Base-by-base conservation (phyloP, 2,797 vertebrate species). In the Schizopygopsis pylzovi region DNA sequence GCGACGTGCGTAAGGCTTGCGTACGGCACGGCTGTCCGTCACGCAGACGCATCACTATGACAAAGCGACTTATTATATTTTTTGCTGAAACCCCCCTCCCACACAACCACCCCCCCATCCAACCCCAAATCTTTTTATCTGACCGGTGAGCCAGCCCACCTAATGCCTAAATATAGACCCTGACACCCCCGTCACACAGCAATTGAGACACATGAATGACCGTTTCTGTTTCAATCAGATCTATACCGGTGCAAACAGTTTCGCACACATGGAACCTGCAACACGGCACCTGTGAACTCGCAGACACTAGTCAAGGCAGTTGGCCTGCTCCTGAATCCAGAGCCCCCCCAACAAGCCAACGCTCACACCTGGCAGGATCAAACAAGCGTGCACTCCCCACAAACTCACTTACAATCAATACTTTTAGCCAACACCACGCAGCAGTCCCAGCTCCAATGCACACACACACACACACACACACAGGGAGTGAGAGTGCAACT, bases 331-430 rank as follows among this genome's bases (percentile, higher is more conserved):
- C 87, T 63, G 82, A 70, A 63, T 78, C 87, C 79, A 73, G 67
- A 89, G 56, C 86, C 87, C 88, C 88, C 80, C 88, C 85, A 56
- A 82, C 85, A 71, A 80, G 54, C 65, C 76, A 81, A 81, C 71
- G 67, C 83, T 92, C 91, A 91, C 94, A 94, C 92, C 94, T 95
- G 93, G 92, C 92, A 93, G 93, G 93, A 93, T 95, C 93, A 94
- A 92, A 94, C 89, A 85, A 86, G 70, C 94, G 89, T 93, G 94
- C 93, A 94, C 93, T 94, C 94, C 93, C 93, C 93, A 95, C 95
- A 95, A 95, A 96, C 94, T 95, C 95, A 88, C 86, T 90, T 90
- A 92, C 91, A 94, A 95, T 96, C 95, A 94, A 95, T 96, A 96
- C 91, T 95, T 94, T 93, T 90, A 90, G 93, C 90, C 91, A 93